Percentiles rank a stretch among this genome's conserved stretches.
These are phyloP conservation scores for Heliconius aoede DNA, from an alignment of 2,888 invertebrate species.

Conservation along the genomic window DNA sequence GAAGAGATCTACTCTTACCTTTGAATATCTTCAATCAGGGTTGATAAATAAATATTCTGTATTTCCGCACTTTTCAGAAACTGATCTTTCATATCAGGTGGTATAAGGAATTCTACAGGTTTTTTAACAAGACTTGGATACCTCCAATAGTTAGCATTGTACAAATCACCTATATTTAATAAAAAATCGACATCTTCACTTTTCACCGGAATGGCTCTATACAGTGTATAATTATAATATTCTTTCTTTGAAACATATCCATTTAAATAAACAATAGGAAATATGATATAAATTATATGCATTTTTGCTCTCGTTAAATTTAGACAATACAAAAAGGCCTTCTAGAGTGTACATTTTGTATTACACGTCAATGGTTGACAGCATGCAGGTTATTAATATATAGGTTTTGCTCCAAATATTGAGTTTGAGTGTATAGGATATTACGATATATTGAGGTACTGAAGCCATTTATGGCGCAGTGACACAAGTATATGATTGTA, in stretches of 20 bases:
- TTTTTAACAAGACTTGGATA: slow-evolving; percentile 56
- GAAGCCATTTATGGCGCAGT: not conserved
- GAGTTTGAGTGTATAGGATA: too few relatives aligned
- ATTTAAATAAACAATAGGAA: slow-evolving; percentile 22
- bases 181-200: slow-evolving; percentile 60
- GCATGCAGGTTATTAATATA: not conserved
- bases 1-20: too few relatives aligned
- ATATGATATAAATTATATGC: slow-evolving; percentile 13
- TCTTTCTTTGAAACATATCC: slow-evolving; percentile 48
- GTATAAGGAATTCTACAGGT: slow-evolving; percentile 65
- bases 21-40: slow-evolving; percentile 65
- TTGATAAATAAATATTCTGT: slow-evolving; percentile 57
- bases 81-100: slow-evolving; percentile 53
- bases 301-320: not conserved
- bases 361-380: not conserved
- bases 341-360: slow-evolving; percentile 34
- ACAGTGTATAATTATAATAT: slow-evolving; percentile 66
- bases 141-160: slow-evolving; percentile 66
- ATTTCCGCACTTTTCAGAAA: slow-evolving; percentile 55
- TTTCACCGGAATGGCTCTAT: slow-evolving; percentile 59
- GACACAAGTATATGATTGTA: not conserved
- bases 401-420: not conserved
- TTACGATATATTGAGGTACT: too few relatives aligned
- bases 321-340: not conserved
- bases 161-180: slow-evolving; percentile 52